Conservation (phyloP, 2,888 invertebrate genomes). For the Periphyllus acericola region DNA sequence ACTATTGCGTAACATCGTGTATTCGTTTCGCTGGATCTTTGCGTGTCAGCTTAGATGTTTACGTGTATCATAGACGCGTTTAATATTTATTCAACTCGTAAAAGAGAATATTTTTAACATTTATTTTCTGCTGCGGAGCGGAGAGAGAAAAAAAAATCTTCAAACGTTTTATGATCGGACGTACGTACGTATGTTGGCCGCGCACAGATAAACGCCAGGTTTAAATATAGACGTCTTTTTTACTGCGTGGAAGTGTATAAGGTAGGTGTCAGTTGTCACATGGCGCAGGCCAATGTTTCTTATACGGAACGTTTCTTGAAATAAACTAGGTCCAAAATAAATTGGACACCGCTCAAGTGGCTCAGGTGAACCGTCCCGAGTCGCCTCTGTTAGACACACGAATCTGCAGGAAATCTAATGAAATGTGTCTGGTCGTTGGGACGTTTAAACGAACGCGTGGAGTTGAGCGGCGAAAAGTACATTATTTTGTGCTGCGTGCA, state of each 20-base stretch:
- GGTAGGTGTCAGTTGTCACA: slow-evolving; percentile 56
- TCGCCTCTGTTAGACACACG: neutral
- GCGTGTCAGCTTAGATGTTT: too few species aligned
- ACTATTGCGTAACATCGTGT: too few species aligned
- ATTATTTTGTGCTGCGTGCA: too few species aligned
- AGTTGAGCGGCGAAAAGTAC: neutral
- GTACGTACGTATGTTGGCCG: neutral
- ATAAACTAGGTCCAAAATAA: slow-evolving; percentile 60
- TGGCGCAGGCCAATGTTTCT: slow-evolving; percentile 28
- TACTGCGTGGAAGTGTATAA: slow-evolving; percentile 18
- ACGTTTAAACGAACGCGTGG: neutral
- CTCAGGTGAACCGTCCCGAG: slow-evolving; percentile 47
- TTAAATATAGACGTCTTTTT: slow-evolving; percentile 47
- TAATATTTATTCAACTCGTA: neutral
- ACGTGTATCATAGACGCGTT: too few species aligned
- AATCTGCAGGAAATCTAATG: slow-evolving; percentile 3
- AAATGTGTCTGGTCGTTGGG: too few species aligned
- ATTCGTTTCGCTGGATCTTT: neutral
- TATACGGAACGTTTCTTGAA: slow-evolving; percentile 52
- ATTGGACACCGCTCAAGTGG: slow-evolving; percentile 54
- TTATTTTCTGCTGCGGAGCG: neutral
- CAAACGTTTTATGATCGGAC: slow-evolving; percentile 17
- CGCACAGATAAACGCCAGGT: slow-evolving; percentile 18
- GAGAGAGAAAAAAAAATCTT: neutral
- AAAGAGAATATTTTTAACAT: neutral